These are phyloP conservation scores for Acromyrmex heyeri DNA, from an alignment of 1,140 invertebrate genomes.

Conservation along the genomic window DNA sequence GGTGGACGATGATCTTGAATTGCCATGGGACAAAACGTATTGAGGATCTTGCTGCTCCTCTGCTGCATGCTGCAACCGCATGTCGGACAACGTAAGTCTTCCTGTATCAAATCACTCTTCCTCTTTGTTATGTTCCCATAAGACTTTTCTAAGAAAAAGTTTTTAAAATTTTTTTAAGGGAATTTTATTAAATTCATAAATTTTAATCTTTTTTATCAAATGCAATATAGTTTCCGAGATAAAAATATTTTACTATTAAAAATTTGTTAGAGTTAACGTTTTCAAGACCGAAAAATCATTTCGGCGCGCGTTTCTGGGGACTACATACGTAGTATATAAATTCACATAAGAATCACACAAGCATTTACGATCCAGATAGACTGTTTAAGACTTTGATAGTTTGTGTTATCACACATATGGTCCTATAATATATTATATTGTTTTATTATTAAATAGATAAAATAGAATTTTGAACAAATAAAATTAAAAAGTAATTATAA, in stretches of 20 bases:
- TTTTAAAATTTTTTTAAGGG: neutral
- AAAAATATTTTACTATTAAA: neutral
- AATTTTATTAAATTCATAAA: conserved; percentile 1
- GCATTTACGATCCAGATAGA: too few relatives aligned
- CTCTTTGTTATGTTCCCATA: neutral
- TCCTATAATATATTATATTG: too few relatives aligned
- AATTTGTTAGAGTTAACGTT: too few relatives aligned
- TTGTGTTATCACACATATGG: too few relatives aligned
- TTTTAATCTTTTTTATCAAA: neutral
- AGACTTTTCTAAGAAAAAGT: neutral
- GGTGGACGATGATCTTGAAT: conserved; percentile 83
- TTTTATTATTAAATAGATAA: neutral
- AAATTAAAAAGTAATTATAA: neutral
- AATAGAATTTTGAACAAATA: neutral
- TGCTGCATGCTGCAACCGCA: conserved; percentile 76
- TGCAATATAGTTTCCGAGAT: neutral
- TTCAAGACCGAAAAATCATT: too few relatives aligned
- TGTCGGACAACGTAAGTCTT: conserved; percentile 81
- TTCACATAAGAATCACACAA: too few relatives aligned
- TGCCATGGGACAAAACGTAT: conserved; percentile 82
- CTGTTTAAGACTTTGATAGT: too few relatives aligned
- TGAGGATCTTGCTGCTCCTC: conserved; percentile 79
- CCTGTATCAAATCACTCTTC: neutral
- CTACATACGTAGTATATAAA: too few relatives aligned
- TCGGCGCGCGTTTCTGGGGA: too few relatives aligned